Evolutionary conservation across 2,113 vertebrate genomes (phyloP).

Genomic region (Natator depressus): DNA sequence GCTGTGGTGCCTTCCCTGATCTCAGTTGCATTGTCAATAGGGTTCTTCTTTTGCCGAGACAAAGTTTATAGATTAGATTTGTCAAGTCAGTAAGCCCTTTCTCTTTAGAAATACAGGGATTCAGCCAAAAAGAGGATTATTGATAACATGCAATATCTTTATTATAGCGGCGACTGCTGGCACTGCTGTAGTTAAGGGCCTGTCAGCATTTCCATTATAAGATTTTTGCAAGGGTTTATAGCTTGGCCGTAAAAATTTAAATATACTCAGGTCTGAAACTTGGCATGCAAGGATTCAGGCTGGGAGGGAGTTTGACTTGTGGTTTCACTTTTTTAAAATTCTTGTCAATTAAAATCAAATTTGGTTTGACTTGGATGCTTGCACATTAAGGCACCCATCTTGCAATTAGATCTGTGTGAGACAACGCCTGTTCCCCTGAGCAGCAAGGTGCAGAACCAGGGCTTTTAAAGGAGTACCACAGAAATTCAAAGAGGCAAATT

Average conservation of each 20-base stretch:
- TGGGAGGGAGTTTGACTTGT: not conserved
- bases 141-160: conserved; percentile 71
- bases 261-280: conserved; percentile 27
- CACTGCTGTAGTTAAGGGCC: conserved; percentile 54
- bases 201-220: conserved; percentile 72
- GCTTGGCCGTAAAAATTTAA: conserved; percentile 62
- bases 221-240: conserved; percentile 42
- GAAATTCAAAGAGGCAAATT: not conserved
- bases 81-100: conserved; percentile 73
- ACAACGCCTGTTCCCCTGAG: not conserved
- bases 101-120: conserved; percentile 72
- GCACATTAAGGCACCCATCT: not conserved
- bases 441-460: not conserved
- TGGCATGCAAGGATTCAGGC: conserved; percentile 48
- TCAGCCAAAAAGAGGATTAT: conserved; percentile 71
- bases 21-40: conserved; percentile 21
- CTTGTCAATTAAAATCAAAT: conserved; percentile 24
- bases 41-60: conserved; percentile 61
- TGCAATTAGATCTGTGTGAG: not conserved
- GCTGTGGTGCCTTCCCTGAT: conserved; percentile 47
- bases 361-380: conserved; percentile 5
- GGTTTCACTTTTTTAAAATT: not conserved
- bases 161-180: conserved; percentile 54
- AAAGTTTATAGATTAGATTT: conserved; percentile 77
- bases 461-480: not conserved